These are phyloP conservation scores for Hydrozoanthus gracilis DNA, from an alignment of 92 coral and sea anemone species.

Conservation along the genomic window DNA sequence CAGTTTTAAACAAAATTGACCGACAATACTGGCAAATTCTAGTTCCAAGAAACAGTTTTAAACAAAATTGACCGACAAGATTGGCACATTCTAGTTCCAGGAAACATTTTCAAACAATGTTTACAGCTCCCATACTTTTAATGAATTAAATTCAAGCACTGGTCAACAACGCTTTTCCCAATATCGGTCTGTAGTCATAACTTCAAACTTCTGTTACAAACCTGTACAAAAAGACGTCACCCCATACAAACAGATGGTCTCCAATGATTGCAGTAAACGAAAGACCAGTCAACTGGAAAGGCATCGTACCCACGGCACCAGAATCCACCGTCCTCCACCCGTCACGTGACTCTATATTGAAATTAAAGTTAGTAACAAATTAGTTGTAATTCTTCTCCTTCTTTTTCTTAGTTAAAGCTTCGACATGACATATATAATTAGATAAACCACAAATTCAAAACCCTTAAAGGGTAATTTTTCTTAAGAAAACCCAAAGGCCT, in stretches of 20 bases:
- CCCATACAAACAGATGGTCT: slow-evolving; percentile 80
- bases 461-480: too few relatives aligned
- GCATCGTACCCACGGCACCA: background rate
- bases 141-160: background rate
- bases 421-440: background rate
- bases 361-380: background rate
- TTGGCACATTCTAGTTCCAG: background rate
- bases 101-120: background rate
- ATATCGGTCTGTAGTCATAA: too few relatives aligned
- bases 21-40: too few relatives aligned
- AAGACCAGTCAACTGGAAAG: slow-evolving; percentile 61
- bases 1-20: too few relatives aligned
- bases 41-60: too few relatives aligned
- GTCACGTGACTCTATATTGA: background rate
- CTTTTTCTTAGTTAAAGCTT: background rate
- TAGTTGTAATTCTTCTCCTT: background rate
- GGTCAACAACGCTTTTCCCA: too few relatives aligned
- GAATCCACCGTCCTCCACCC: slow-evolving; percentile 40
- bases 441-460: too few relatives aligned
- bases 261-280: slow-evolving; percentile 70
- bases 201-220: background rate
- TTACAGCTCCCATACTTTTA: background rate
- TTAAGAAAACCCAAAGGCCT: too few relatives aligned
- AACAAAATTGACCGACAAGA: too few relatives aligned
- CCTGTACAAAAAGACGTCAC: slow-evolving; percentile 73